Evolutionary conservation across 2,888 invertebrate genomes (phyloP).

Genomic region (Geophilus truncorum): DNA sequence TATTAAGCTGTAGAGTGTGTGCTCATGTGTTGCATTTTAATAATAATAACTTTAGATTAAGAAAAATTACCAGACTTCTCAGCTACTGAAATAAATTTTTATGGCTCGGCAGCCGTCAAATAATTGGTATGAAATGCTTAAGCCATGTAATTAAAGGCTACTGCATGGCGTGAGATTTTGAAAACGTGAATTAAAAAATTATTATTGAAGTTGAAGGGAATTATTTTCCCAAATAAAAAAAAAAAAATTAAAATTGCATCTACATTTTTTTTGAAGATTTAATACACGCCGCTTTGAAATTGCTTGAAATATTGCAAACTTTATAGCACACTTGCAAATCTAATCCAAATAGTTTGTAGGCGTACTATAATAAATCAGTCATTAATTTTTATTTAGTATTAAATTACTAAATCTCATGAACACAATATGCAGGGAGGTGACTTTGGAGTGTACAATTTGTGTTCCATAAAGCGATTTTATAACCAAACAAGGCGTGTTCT

Average conservation of each 20-base stretch:
- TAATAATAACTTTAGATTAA: neutral
- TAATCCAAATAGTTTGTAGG: neutral
- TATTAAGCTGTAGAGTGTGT: neutral
- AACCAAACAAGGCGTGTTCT: neutral
- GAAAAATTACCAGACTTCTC: neutral
- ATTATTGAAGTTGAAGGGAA: neutral
- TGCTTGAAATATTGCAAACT: neutral
- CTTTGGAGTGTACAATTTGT: conserved; percentile 12
- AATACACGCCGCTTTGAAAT: neutral
- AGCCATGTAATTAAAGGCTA: neutral
- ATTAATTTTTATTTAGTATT: neutral
- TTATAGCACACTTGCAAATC: neutral
- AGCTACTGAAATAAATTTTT: conserved; percentile 14
- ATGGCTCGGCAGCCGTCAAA: neutral
- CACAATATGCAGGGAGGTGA: neutral
- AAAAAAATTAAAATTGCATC: too few species aligned
- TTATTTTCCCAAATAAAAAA: neutral
- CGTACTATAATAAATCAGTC: neutral
- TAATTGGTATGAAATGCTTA: neutral
- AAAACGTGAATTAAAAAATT: neutral
- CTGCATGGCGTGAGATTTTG: neutral
- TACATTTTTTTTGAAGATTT: too few species aligned
- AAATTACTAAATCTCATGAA: neutral
- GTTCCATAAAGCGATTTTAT: conserved; percentile 1
- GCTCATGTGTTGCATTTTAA: neutral